Evolutionary conservation across 2,113 vertebrate genomes (phyloP).

Genomic region (Anoplopoma fimbria): DNA sequence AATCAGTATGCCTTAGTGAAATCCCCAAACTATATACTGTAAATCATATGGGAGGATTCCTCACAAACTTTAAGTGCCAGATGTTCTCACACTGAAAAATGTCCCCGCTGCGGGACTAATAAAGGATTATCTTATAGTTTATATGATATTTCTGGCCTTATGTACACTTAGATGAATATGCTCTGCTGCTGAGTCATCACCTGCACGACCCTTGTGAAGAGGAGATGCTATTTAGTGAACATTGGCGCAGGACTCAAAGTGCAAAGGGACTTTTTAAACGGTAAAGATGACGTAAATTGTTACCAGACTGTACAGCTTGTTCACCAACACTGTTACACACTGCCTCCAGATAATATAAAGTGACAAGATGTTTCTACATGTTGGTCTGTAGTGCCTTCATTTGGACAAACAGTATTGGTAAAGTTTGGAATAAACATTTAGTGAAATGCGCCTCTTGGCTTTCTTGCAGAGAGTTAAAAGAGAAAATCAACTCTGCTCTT

Average conservation of each 20-base stretch:
- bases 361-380: conserved; percentile 27
- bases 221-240: neutral
- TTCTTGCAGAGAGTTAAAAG: conserved; percentile 1
- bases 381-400: neutral
- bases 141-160: conserved; percentile 24
- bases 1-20: conserved; percentile 11
- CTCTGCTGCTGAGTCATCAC: conserved; percentile 21
- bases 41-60: conserved; percentile 13
- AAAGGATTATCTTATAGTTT: too few species aligned
- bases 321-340: conserved; percentile 1
- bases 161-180: conserved; percentile 13
- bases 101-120: too few species aligned
- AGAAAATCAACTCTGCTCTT: neutral
- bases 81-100: conserved; percentile 44
- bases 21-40: neutral
- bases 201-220: conserved; percentile 29
- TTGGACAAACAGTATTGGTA: neutral
- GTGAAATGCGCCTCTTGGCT: neutral
- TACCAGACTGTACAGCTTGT: conserved; percentile 46
- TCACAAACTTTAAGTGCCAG: neutral
- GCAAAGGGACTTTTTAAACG: conserved; percentile 38
- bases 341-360: neutral
- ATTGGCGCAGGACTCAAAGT: conserved; percentile 17
- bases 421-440: neutral
- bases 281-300: conserved; percentile 49